Conservation (phyloP, 2,797 vertebrate genomes). For the Harpagifer antarcticus region DNA sequence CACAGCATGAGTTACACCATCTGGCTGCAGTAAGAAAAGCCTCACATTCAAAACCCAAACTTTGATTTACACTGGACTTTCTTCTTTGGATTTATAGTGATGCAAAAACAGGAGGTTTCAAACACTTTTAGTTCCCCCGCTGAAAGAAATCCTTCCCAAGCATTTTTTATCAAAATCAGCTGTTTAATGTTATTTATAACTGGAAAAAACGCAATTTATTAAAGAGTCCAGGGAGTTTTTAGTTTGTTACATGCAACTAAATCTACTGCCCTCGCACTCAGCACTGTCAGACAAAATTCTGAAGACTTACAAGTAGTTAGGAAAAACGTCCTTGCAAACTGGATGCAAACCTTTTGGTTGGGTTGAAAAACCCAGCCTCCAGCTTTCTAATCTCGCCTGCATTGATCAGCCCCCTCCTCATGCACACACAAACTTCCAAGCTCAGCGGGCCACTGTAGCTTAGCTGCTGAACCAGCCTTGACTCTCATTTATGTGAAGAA, state of each 20-base stretch:
- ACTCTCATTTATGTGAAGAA: constrained; percentile 70
- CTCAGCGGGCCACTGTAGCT: constrained; percentile 66
- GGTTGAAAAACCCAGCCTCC: constrained; percentile 51
- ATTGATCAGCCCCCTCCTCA: constrained; percentile 73
- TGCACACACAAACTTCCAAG: constrained; percentile 55
- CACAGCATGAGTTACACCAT: constrained; percentile 46
- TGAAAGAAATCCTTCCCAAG: constrained; percentile 33
- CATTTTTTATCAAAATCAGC: constrained; percentile 55
- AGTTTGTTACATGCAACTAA: constrained; percentile 47
- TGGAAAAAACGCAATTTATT: constrained; percentile 32
- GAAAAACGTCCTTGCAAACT: constrained; percentile 30
- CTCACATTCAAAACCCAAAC: constrained; percentile 52
- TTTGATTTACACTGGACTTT: constrained; percentile 48
- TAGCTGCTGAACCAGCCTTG: constrained; percentile 52
- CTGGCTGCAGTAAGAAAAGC: constrained; percentile 43
- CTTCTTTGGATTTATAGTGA: constrained; percentile 46
- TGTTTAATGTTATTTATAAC: constrained; percentile 55
- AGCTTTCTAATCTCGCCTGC: constrained; percentile 63
- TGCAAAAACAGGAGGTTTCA: constrained; percentile 38
- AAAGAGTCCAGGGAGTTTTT: constrained; percentile 51
- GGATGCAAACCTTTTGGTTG: constrained; percentile 42
- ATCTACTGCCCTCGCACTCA: constrained; percentile 40
- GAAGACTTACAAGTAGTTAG: constrained; percentile 43
- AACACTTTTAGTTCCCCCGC: constrained; percentile 32
- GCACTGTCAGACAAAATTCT: constrained; percentile 31